Conservation (phyloP, 2,113 vertebrate species). For the Scophthalmus maximus region DNA sequence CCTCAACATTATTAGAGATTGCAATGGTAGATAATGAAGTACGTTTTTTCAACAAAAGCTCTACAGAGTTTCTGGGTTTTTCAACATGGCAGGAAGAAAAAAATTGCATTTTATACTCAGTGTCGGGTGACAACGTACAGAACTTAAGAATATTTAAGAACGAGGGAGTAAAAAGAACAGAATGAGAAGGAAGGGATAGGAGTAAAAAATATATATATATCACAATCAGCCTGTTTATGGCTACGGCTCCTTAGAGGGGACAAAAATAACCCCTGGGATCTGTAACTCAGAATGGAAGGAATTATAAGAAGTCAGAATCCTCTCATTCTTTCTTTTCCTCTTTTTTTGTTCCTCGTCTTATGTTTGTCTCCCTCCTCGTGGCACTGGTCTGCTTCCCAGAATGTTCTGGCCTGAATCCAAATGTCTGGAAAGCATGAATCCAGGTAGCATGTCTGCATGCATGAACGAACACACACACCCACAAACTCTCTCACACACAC, state of each 20-base stretch:
- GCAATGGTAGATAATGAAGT: not conserved
- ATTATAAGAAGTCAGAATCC: conserved; percentile 55
- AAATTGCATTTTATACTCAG: not conserved
- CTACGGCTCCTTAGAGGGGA: conserved; percentile 41
- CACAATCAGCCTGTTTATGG: conserved; percentile 53
- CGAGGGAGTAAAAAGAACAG: not conserved
- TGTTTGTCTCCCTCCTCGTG: conserved; percentile 42
- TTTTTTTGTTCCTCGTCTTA: conserved; percentile 35
- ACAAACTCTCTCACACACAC: conserved; percentile 12
- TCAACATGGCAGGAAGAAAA: not conserved
- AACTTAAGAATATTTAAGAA: not conserved
- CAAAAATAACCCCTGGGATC: conserved; percentile 59
- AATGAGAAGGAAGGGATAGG: not conserved
- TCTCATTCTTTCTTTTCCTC: conserved; percentile 47
- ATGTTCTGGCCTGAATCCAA: conserved; percentile 70
- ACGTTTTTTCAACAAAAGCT: not conserved
- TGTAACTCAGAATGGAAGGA: conserved; percentile 50
- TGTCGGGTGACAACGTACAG: not conserved
- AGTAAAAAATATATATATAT: conserved; percentile 36
- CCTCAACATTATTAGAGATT: not conserved
- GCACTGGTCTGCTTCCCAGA: conserved; percentile 55
- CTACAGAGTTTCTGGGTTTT: too few relatives aligned
- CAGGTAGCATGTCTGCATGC: conserved; percentile 71
- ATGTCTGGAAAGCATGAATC: conserved; percentile 78
- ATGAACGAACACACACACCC: conserved; percentile 29